Percentiles rank a stretch among this genome's conserved stretches.
Conservation (phyloP, 2,888 invertebrate species). For the Brachynemurus nebulosus region DNA sequence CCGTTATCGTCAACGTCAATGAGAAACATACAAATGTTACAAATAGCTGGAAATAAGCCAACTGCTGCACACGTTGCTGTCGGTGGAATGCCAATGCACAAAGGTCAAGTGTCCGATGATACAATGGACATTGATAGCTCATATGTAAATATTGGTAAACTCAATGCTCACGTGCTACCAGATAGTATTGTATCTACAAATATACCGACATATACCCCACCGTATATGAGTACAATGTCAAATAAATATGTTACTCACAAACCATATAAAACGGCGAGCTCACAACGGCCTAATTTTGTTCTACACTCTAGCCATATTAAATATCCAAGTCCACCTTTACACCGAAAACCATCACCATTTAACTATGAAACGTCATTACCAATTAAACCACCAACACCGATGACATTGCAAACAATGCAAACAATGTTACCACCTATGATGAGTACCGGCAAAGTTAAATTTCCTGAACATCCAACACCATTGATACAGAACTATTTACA, state of each 20-base stretch:
- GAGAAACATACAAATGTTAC: constrained; percentile 15
- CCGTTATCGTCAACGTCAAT: not conserved
- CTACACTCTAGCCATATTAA: not conserved
- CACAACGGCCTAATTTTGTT: constrained; percentile 2
- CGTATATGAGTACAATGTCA: not conserved
- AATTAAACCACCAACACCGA: constrained; percentile 17
- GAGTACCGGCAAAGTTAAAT: constrained; percentile 16
- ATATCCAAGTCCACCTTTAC: not conserved
- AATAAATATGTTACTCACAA: constrained; percentile 1
- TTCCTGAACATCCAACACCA: constrained; percentile 12
- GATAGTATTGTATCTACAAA: no score
- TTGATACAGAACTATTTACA: constrained; percentile 14
- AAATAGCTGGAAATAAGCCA: constrained; percentile 17
- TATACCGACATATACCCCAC: no score
- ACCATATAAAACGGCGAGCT: not conserved
- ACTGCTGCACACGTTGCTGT: constrained; percentile 17
- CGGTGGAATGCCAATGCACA: constrained; percentile 25
- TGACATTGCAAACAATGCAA: constrained; percentile 29
- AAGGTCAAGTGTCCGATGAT: constrained; percentile 31
- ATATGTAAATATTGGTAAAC: constrained; percentile 33
- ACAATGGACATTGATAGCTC: constrained; percentile 28
- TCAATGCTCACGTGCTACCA: constrained; percentile 30
- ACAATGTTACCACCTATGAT: constrained; percentile 45
- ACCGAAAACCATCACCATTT: not conserved
- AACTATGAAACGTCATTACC: not conserved